Conservation (phyloP, 92 coral and sea anemone species). For the Virgularia gustaviana region DNA sequence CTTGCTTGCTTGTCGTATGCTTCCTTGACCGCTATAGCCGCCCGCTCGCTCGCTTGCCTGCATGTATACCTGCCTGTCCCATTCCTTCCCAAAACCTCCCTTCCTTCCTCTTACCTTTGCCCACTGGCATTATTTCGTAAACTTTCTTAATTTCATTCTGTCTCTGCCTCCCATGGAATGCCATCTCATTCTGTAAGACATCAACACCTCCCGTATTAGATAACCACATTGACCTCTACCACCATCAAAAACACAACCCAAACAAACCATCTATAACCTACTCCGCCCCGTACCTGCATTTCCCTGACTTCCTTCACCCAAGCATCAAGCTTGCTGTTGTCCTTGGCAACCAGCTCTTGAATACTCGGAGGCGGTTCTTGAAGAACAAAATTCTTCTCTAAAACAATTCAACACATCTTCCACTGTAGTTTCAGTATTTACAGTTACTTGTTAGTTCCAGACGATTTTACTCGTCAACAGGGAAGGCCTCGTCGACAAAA, state of each 20-base stretch:
- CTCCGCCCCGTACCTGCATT: conserved; percentile 80
- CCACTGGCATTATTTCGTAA: conserved; percentile 63
- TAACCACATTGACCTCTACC: background rate
- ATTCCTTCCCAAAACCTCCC: background rate
- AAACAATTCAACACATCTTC: background rate
- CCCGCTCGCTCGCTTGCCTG: too few relatives aligned
- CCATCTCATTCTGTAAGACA: conserved; percentile 60
- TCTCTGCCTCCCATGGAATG: conserved; percentile 59
- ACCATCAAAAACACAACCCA: background rate
- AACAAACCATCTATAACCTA: background rate
- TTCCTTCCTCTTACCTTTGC: conserved; percentile 42
- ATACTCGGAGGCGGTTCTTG: conserved; percentile 62
- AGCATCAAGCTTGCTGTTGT: conserved; percentile 77
- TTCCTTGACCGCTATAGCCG: too few relatives aligned
- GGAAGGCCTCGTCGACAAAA: too few relatives aligned
- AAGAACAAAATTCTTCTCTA: conserved; percentile 39
- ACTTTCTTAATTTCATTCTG: conserved; percentile 71
- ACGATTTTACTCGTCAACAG: too few relatives aligned
- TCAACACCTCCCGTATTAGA: conserved; percentile 1
- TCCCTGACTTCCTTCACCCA: conserved; percentile 69
- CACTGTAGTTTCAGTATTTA: too few relatives aligned
- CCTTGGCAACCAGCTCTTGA: conserved; percentile 83
- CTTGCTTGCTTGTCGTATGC: too few relatives aligned
- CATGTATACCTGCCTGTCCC: too few relatives aligned
- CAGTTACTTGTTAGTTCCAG: too few relatives aligned